Evolutionary conservation across 2,888 invertebrate genomes (phyloP), one percentile per base, ranked within the genome.

Genomic region (Cyclophora albipunctata): DNA sequence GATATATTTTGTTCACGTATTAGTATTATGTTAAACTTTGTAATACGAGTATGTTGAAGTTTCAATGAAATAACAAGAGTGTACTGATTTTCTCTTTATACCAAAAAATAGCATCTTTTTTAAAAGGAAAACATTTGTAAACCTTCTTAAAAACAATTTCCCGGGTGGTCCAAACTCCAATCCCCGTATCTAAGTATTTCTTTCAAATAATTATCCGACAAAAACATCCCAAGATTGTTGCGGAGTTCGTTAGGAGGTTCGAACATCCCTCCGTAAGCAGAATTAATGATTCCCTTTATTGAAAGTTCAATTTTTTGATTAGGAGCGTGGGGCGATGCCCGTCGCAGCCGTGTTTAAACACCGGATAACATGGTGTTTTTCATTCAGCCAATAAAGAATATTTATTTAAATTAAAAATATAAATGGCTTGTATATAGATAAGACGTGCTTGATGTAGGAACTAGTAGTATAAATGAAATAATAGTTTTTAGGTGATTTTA

Each of bases 201-300:
- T 72, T 71, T 70, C 66, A 72, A 67, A 68, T 64, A 66, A 85
- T 85, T 84, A 83, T 84, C 81, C 79, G 79, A 78, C 75, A 79
- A 82, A 83, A 84, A 83, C 84, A 82, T 81, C 70, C 80, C 73
- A 76, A 79, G 78, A 82, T 83, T 83, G 78, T 85, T 83, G 74
- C 65, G 75, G 76, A 77, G 75, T 77, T 84, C 82, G 84, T 84
- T 85, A 85, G 62, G 61, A 55, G 45, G 46, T 46, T 60, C 73
- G 75, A 74, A 76, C 80, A 67, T 65, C 71, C 73, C 81, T 77
- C 78, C 77, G 79, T 81, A 82, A 81, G 81, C 74, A 89, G 91
- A 91, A 92, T 91, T 91, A 91, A 91, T 91, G 91, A 91, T 91
- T 88, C 83, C 90, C 90, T 91, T 91, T 91, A 92, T 92, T 91